phyloP scores from a whole-genome alignment of 2,113 vertebrate genomes.

The Poeciliopsis retropinna region DNA sequence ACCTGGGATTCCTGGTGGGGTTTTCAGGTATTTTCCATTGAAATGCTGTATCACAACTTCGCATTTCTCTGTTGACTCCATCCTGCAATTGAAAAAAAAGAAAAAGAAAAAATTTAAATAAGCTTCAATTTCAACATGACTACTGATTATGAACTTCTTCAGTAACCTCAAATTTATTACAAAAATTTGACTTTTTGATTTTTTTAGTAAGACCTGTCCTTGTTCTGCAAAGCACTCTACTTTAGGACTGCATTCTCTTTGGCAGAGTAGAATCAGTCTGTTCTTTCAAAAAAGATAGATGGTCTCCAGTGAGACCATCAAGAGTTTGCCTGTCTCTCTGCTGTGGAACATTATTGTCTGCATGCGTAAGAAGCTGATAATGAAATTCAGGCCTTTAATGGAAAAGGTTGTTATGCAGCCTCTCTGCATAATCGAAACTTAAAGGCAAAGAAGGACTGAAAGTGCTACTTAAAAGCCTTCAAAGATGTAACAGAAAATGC shows the following conservation, averaged over 20 bases:
- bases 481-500: background rate
- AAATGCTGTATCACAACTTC: constrained; percentile 80
- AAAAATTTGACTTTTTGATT: background rate
- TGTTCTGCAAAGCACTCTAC: background rate
- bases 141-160: background rate
- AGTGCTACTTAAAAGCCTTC: background rate
- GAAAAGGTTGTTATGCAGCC: constrained; percentile 20
- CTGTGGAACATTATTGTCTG: constrained; percentile 12
- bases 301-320: constrained; percentile 6
- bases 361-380: constrained; percentile 44
- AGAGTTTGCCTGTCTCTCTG: constrained; percentile 10
- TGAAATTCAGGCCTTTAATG: constrained; percentile 31
- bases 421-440: constrained; percentile 8
- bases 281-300: constrained; percentile 17
- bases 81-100: constrained; percentile 53
- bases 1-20: constrained; percentile 79
- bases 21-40: constrained; percentile 81
- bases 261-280: constrained; percentile 3
- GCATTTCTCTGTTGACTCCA: constrained; percentile 80
- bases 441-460: background rate
- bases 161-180: background rate
- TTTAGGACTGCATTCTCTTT: background rate
- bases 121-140: background rate
- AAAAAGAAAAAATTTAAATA: too few relatives aligned
- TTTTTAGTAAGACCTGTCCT: background rate